These are phyloP conservation scores for Poecile montanus DNA, from an alignment of 2,797 vertebrate species.

Conservation along the genomic window DNA sequence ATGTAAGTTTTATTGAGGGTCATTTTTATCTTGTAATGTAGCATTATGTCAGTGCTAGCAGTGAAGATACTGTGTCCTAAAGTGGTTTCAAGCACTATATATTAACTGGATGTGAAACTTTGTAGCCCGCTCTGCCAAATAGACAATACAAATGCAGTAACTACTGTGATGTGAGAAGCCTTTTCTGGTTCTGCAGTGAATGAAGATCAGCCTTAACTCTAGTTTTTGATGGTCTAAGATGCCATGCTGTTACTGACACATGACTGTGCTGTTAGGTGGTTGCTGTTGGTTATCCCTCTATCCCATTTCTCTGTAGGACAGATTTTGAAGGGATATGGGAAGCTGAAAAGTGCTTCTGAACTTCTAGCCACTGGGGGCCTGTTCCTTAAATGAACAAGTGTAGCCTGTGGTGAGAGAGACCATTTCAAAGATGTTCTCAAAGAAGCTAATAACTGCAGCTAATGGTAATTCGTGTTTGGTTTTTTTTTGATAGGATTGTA, in stretches of 20 bases:
- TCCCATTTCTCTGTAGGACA: background rate
- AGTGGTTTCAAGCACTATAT: background rate
- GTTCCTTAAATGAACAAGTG: background rate
- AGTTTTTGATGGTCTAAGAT: background rate
- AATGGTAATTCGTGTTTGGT: background rate
- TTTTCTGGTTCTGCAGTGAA: background rate
- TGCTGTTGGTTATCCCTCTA: background rate
- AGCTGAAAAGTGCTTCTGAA: background rate
- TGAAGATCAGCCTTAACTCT: background rate
- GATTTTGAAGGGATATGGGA: background rate
- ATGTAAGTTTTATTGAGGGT: background rate
- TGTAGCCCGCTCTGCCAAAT: fast-evolving
- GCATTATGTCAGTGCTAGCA: background rate
- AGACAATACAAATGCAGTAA: fast-evolving
- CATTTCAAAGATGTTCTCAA: background rate
- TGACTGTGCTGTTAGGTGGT: background rate
- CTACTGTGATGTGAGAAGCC: background rate
- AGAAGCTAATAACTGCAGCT: background rate
- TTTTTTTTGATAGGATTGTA: background rate
- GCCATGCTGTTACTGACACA: fast-evolving
- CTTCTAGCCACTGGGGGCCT: background rate
- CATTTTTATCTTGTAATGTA: background rate
- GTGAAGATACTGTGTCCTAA: background rate
- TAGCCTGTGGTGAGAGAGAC: background rate
- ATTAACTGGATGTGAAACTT: background rate